A percentile compares a stretch with the other conserved stretches of the same genome.
Evolutionary conservation across 2,797 vertebrate species (phyloP).

Genomic region (Thaleichthys pacificus): DNA sequence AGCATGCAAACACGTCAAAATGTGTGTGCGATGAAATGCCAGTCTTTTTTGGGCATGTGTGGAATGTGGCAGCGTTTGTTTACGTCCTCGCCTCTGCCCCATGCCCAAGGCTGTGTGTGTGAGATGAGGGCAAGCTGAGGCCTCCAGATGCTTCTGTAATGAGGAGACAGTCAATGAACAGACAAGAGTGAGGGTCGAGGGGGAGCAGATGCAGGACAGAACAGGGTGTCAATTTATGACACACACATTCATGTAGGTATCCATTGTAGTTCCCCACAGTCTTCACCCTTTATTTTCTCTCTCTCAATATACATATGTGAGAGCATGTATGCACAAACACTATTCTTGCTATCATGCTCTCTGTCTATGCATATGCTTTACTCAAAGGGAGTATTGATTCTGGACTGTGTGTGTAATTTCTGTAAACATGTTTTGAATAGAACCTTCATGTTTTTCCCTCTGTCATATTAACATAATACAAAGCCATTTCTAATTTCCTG

Average conservation of each 20-base stretch:
- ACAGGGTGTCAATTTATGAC: neutral
- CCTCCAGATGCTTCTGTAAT: neutral
- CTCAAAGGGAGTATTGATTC: too few relatives aligned
- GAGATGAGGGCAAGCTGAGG: neutral
- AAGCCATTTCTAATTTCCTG: too few relatives aligned
- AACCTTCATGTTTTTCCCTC: too few relatives aligned
- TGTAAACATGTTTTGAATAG: too few relatives aligned
- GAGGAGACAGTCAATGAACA: slow-evolving; percentile 10
- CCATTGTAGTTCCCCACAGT: too few relatives aligned
- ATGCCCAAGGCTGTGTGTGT: neutral
- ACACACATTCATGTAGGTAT: neutral
- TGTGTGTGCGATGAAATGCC: slow-evolving; percentile 21
- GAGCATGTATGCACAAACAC: too few relatives aligned
- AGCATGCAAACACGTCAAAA: neutral
- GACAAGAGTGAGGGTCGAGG: slow-evolving; percentile 2
- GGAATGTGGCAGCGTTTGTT: slow-evolving; percentile 20
- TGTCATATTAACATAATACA: too few relatives aligned
- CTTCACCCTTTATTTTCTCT: too few relatives aligned
- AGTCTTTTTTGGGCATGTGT: slow-evolving; percentile 9
- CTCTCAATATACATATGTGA: too few relatives aligned
- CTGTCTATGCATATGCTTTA: too few relatives aligned
- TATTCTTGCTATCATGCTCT: too few relatives aligned
- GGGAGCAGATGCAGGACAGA: neutral
- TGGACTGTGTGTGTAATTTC: too few relatives aligned
- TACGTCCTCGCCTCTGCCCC: neutral